Evolutionary conservation across 2,113 vertebrate species (phyloP).

Genomic region (Camelus bactrianus): DNA sequence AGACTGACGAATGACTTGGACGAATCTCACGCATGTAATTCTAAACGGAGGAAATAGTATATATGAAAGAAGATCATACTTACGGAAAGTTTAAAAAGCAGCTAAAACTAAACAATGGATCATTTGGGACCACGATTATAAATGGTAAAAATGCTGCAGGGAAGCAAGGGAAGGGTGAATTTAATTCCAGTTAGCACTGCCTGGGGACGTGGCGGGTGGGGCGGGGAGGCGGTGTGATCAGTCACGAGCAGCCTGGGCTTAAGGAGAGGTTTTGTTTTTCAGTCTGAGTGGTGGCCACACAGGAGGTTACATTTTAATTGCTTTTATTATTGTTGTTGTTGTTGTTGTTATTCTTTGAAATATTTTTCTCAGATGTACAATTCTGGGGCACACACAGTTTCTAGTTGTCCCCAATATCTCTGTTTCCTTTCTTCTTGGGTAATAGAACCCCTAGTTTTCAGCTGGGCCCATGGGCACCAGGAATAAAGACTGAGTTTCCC

Average conservation of each 20-base stretch:
- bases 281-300: not conserved
- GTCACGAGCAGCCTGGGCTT: fast-evolving
- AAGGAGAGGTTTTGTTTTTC: not conserved
- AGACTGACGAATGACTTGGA: fast-evolving
- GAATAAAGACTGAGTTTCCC: not conserved
- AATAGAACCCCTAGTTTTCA: not conserved
- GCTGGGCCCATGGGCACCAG: fast-evolving
- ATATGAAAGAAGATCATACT: fast-evolving
- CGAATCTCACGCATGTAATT: fast-evolving
- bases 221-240: fast-evolving
- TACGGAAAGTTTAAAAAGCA: not conserved
- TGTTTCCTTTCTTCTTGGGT: not conserved
- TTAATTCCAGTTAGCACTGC: fast-evolving
- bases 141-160: not conserved
- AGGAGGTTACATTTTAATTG: fast-evolving
- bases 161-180: not conserved
- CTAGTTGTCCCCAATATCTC: not conserved
- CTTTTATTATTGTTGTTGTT: not conserved
- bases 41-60: fast-evolving
- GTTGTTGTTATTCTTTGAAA: not conserved
- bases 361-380: too few species aligned
- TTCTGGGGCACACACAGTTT: not conserved
- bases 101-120: fast-evolving
- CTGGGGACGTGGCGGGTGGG: fast-evolving
- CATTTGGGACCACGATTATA: not conserved